A percentile compares a stretch with the other conserved stretches of the same genome.
Evolutionary conservation across 2,797 vertebrate genomes (phyloP).

Genomic region (Orestias chungarensis): DNA sequence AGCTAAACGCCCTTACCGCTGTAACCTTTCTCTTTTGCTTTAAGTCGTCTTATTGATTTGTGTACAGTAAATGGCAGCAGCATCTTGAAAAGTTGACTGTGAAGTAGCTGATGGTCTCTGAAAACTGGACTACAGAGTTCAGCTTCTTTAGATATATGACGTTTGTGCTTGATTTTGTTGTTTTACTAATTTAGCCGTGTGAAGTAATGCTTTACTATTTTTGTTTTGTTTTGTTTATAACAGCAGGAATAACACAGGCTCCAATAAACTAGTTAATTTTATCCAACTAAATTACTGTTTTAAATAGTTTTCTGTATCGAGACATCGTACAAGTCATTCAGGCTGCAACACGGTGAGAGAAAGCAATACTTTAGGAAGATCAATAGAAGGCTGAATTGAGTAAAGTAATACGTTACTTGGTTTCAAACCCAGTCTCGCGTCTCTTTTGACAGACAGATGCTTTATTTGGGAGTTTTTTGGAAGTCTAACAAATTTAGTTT

Average conservation of each 20-base stretch:
- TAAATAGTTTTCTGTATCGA: not conserved
- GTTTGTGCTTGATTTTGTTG: not conserved
- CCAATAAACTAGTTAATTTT: not conserved
- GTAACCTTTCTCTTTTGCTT: not conserved
- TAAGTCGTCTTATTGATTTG: constrained; percentile 8
- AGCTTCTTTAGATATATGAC: too few relatives aligned
- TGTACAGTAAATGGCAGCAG: not conserved
- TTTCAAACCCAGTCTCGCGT: not conserved
- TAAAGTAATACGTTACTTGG: not conserved
- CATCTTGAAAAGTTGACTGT: constrained; percentile 16
- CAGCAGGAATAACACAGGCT: not conserved
- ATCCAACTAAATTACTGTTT: too few relatives aligned
- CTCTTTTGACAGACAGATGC: not conserved
- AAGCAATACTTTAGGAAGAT: not conserved
- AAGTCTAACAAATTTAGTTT: not conserved
- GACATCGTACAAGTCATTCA: not conserved
- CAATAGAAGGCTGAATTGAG: not conserved
- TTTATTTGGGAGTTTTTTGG: not conserved
- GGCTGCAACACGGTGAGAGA: not conserved
- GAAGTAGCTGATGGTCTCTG: constrained; percentile 8
- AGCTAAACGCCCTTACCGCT: not conserved
- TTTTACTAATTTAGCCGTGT: not conserved
- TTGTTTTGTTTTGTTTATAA: not conserved
- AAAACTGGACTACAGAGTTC: too few relatives aligned
- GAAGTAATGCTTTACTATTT: not conserved